Base-by-base conservation (phyloP, 2,113 vertebrate genomes). In the Sinosuthora webbiana region DNA sequence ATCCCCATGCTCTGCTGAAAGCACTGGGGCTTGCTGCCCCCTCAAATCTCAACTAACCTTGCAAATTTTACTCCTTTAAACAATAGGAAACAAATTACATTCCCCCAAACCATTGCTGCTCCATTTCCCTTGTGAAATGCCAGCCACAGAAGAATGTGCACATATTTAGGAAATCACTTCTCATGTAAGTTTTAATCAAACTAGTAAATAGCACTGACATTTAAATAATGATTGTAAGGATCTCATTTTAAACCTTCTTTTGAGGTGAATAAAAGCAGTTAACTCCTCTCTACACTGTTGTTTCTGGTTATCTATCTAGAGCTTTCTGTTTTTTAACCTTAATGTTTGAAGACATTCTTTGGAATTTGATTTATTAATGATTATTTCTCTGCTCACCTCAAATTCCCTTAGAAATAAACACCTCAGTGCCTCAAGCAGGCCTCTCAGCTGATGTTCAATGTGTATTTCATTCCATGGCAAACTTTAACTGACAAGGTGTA, bases 11-110 rank as follows among this genome's bases (percentile, higher is more conserved):
- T 84, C 37, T 78, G 30, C 21, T 60, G 39, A 63, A 78, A 80
- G 13, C 13, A n/a, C 13, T 0, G 0, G 37, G 9, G 5, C 16
- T 65, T 88, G 14, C 28, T 86, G 18, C 13, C 9, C 4, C 1
- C 5, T 76, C 33, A 41, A 35, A 20, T 56, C 53, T 80, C 47
- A 59, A 22, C 33, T 39, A 44, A 4, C 16, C 3, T 31, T 73
- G 28, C 25, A 80, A 86, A 5, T 41, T 65, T 76, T 52, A 41
- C 3, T n/a, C 4, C 19, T 78, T 78, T 70, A 42, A 28, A 35
- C 15, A 31, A 57, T 1, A 13, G 19, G 19, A 68, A 82, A n/a
- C 13, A 78, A 24, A 35, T 47, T 68, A n/a, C 25, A n/a, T 93
- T 71, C 13, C 31, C 30, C 21, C 24, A 71, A 52, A 82, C 4